Evolutionary conservation across 1,140 invertebrate genomes (phyloP).

Genomic region (Ips typographus): DNA sequence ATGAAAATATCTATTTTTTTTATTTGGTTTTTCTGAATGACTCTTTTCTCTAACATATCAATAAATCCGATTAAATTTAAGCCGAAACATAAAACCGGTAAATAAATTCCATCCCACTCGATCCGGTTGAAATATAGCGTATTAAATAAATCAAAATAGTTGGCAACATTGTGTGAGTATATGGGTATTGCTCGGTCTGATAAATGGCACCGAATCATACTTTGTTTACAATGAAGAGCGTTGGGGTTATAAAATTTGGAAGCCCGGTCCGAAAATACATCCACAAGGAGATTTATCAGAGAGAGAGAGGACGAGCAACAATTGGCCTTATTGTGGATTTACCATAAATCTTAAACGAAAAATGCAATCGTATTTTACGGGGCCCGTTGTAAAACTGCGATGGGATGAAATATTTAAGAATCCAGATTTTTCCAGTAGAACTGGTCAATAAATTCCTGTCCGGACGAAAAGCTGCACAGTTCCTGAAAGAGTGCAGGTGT

Average conservation of each 20-base stretch:
- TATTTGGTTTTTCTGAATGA: too few species aligned
- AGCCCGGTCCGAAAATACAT: constrained; percentile 1
- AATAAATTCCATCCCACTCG: too few species aligned
- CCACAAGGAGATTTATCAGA: constrained; percentile 14
- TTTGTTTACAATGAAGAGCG: constrained; percentile 5
- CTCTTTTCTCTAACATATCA: too few species aligned
- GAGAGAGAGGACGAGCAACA: constrained; percentile 15
- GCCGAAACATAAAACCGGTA: too few species aligned
- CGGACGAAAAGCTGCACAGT: too few species aligned
- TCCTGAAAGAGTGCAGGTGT: too few species aligned
- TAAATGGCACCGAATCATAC: constrained; percentile 1
- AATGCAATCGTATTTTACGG: constrained; percentile 18
- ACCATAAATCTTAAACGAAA: constrained; percentile 22
- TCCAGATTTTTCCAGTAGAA: constrained; percentile 1
- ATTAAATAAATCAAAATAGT: constrained; percentile 3
- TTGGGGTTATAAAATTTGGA: constrained; percentile 14
- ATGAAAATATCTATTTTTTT: too few species aligned
- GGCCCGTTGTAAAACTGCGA: constrained; percentile 13
- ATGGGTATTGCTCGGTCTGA: not conserved
- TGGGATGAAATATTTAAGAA: constrained; percentile 14
- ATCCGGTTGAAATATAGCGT: too few species aligned
- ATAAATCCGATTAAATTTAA: too few species aligned
- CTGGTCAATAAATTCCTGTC: not conserved
- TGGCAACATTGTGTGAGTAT: not conserved
- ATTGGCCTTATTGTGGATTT: constrained; percentile 17